Evolutionary conservation across 2,797 vertebrate genomes (phyloP).

Genomic region (Florisuga fusca): DNA sequence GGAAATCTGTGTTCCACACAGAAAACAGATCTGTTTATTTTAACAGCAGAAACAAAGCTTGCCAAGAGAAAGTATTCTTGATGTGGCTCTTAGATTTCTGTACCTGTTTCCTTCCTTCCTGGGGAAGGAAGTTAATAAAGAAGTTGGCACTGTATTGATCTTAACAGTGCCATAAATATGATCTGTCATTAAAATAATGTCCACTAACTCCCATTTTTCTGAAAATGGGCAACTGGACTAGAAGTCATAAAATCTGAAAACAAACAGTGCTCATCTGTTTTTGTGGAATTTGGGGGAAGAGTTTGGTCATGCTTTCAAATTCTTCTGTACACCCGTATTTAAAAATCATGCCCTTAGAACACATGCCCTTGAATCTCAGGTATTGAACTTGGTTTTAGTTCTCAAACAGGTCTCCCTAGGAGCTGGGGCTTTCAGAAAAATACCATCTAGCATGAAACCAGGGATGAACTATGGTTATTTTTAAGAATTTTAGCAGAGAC

Average conservation of each 20-base stretch:
- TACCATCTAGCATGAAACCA: neutral
- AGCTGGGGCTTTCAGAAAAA: neutral
- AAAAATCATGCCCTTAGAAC: neutral
- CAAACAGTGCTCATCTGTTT: neutral
- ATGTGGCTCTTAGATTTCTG: neutral
- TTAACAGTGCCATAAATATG: neutral
- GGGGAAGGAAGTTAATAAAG: neutral
- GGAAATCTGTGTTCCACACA: neutral
- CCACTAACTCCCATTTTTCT: neutral
- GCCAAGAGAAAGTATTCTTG: neutral
- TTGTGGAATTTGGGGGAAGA: neutral
- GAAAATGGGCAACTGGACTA: neutral
- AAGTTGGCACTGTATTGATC: neutral
- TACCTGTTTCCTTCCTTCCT: neutral
- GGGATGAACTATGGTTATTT: neutral
- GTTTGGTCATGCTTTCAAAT: neutral
- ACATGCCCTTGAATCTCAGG: neutral
- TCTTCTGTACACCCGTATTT: neutral
- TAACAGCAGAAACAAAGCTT: conserved; percentile 16
- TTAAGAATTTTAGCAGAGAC: neutral
- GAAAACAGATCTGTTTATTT: conserved; percentile 38
- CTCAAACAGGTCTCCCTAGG: neutral
- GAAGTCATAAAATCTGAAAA: neutral
- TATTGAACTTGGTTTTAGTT: neutral
- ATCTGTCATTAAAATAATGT: neutral